Conservation (phyloP, 2,113 vertebrate species). For the Gavialis gangeticus region DNA sequence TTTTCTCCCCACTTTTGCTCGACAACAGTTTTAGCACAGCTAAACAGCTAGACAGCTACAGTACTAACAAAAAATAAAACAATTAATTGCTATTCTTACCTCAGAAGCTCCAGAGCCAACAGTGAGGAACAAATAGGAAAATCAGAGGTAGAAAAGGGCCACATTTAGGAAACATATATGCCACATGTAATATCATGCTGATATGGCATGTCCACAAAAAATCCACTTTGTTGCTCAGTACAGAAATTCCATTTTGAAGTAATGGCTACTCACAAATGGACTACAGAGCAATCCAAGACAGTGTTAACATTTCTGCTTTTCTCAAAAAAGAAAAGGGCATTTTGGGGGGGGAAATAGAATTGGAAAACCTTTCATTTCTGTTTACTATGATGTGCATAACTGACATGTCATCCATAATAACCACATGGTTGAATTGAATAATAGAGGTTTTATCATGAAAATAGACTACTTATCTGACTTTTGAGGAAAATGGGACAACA, state of each 20-base stretch:
- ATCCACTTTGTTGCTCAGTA: background rate
- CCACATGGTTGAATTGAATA: background rate
- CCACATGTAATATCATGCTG: background rate
- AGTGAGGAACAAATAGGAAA: slow-evolving; percentile 20
- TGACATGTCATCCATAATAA: background rate
- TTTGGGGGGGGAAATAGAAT: background rate
- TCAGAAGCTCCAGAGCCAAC: slow-evolving; percentile 6
- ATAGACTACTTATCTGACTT: background rate
- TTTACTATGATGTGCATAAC: background rate
- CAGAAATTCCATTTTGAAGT: too few species aligned
- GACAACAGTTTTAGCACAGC: background rate
- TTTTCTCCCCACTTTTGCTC: background rate
- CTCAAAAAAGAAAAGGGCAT: background rate
- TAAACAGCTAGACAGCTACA: background rate
- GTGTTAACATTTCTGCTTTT: background rate
- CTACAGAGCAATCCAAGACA: background rate
- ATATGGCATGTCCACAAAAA: background rate
- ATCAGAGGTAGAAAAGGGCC: background rate
- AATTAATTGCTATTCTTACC: slow-evolving; percentile 9
- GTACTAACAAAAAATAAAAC: background rate
- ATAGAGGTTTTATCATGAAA: background rate
- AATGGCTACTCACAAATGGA: background rate
- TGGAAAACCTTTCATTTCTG: background rate
- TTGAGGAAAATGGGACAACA: background rate
- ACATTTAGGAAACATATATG: background rate